These are phyloP conservation scores for Intellagama lesueurii DNA, from an alignment of 2,797 vertebrate species.

Conservation along the genomic window DNA sequence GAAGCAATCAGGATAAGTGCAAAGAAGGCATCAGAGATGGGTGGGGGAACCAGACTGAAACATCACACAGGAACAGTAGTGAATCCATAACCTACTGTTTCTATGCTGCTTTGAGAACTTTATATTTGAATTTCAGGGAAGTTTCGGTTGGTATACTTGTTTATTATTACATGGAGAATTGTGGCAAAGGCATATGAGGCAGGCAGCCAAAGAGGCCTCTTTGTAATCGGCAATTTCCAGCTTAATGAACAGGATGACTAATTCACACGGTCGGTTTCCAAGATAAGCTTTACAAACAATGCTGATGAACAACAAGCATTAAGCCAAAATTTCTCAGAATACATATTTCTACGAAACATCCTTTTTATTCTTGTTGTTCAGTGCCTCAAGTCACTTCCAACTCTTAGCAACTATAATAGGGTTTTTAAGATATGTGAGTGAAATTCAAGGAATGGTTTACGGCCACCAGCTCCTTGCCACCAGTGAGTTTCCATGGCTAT, in stretches of 20 bases:
- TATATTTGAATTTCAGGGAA: background rate
- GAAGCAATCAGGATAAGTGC: background rate
- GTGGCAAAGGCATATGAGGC: accelerated
- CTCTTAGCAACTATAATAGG: too few species aligned
- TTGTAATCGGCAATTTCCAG: background rate
- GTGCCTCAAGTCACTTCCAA: too few species aligned
- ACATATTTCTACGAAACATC: too few species aligned
- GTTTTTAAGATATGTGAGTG: too few species aligned
- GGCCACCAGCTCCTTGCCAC: too few species aligned
- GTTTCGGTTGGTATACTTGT: accelerated
- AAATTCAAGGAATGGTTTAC: too few species aligned
- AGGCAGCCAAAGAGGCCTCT: background rate
- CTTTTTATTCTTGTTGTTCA: too few species aligned
- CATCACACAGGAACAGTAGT: background rate
- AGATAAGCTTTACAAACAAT: too few species aligned
- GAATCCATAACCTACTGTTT: background rate
- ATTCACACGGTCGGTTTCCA: background rate
- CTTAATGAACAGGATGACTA: background rate
- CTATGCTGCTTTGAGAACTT: background rate
- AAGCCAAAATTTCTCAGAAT: too few species aligned
- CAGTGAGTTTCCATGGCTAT: too few species aligned
- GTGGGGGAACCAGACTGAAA: background rate
- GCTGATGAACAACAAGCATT: too few species aligned
- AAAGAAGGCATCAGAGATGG: background rate
- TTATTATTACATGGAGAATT: background rate